Percentiles rank a stretch among this genome's conserved stretches.
phyloP scores from a whole-genome alignment of 2,113 vertebrate genomes.

The Phylloscopus trochiloides region DNA sequence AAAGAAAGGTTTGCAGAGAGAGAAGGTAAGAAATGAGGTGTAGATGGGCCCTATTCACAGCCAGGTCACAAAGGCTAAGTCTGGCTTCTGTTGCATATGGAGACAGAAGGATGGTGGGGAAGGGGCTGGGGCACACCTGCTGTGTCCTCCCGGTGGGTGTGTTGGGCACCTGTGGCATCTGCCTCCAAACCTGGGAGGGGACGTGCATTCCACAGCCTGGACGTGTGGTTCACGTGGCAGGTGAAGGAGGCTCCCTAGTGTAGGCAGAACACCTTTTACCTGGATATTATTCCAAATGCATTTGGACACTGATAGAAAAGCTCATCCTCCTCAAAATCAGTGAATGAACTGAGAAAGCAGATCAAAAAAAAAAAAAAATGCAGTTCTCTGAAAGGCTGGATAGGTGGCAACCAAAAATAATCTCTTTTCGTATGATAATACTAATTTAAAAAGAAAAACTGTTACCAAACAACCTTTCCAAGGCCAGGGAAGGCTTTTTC shows the following conservation, averaged over 20 bases:
- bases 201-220: background rate
- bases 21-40: background rate
- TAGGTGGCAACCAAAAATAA: background rate
- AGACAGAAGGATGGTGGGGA: background rate
- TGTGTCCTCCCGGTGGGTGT: background rate
- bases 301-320: background rate
- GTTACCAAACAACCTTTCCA: background rate
- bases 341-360: background rate
- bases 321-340: background rate
- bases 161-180: background rate
- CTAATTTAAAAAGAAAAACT: background rate
- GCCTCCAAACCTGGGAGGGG: background rate
- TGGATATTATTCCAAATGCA: background rate
- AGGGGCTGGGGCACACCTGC: background rate
- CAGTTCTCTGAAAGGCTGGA: background rate
- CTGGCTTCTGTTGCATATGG: background rate
- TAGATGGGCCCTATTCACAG: background rate
- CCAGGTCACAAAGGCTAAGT: background rate
- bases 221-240: background rate
- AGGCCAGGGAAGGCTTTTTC: background rate
- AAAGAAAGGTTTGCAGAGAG: background rate
- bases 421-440: background rate
- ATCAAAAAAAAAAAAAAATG: background rate
- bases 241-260: background rate
- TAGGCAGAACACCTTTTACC: background rate